Evolutionary conservation across 1,140 invertebrate species (phyloP).

Genomic region (Drosophila ohnishii): DNA sequence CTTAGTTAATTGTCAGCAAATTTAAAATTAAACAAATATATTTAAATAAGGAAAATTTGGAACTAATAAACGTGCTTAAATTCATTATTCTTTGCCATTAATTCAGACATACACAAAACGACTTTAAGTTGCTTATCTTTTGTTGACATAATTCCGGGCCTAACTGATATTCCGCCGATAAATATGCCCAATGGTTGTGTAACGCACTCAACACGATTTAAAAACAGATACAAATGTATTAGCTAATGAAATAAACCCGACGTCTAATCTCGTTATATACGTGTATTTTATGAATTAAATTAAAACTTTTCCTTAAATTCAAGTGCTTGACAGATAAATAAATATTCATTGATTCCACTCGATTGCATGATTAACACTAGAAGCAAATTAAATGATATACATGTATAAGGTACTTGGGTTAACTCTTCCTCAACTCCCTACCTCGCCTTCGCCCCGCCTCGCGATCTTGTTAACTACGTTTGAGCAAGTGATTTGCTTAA

Average conservation of each 20-base stretch:
- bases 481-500: conserved; percentile 68
- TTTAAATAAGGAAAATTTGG: not conserved
- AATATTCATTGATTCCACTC: conserved; percentile 48
- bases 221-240: conserved; percentile 9
- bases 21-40: not conserved
- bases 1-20: not conserved
- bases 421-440: conserved; percentile 58
- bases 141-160: not conserved
- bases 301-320: not conserved
- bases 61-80: not conserved
- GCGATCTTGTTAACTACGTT: conserved; percentile 61
- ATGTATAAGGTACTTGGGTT: conserved; percentile 81
- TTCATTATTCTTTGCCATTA: not conserved
- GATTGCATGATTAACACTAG: conserved; percentile 52
- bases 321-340: conserved; percentile 56
- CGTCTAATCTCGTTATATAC: conserved; percentile 9
- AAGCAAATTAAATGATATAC: conserved; percentile 70
- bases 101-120: not conserved
- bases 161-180: conserved; percentile 1
- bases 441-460: conserved; percentile 16
- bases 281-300: conserved; percentile 2
- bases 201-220: conserved; percentile 8
- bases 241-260: not conserved
- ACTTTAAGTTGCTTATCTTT: not conserved
- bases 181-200: not conserved